These are phyloP conservation scores for Hecatera dysodea DNA, from an alignment of 2,888 invertebrate species.

Conservation along the genomic window DNA sequence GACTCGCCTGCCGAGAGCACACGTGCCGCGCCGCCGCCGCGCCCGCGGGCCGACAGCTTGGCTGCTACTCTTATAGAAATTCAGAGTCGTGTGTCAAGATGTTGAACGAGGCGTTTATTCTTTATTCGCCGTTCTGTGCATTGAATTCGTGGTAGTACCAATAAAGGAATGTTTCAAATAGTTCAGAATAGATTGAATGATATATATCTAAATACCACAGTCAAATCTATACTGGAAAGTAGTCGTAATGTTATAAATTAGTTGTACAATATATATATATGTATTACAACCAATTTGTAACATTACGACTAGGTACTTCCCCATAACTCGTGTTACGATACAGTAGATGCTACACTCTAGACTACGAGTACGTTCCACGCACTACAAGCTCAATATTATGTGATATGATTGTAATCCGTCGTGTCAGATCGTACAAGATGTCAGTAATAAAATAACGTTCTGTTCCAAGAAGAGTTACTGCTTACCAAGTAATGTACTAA, in stretches of 20 bases:
- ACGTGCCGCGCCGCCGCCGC: background rate
- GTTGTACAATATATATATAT: too few species aligned
- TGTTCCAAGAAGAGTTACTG: background rate
- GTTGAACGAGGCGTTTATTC: slow-evolving; percentile 8
- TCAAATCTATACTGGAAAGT: too few species aligned
- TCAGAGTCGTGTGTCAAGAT: background rate
- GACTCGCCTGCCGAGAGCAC: background rate
- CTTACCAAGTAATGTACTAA: background rate
- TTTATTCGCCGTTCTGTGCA: background rate
- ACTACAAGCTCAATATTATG: background rate
- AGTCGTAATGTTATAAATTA: too few species aligned
- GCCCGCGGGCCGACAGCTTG: background rate
- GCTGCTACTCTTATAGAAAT: slow-evolving; percentile 8
- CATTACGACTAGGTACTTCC: background rate
- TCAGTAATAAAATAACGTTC: background rate
- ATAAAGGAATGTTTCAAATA: background rate
- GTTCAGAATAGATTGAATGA: slow-evolving; percentile 20
- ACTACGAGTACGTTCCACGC: background rate
- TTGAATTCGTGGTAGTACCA: background rate
- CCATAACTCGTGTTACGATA: background rate
- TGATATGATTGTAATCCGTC: background rate
- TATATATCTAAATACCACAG: background rate
- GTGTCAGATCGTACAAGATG: background rate
- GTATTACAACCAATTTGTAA: too few species aligned
- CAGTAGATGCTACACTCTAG: slow-evolving; percentile 2